Percentiles rank a stretch among this genome's conserved stretches.
phyloP scores from a whole-genome alignment of 2,888 invertebrate species.

The Isotomurus palustris region DNA sequence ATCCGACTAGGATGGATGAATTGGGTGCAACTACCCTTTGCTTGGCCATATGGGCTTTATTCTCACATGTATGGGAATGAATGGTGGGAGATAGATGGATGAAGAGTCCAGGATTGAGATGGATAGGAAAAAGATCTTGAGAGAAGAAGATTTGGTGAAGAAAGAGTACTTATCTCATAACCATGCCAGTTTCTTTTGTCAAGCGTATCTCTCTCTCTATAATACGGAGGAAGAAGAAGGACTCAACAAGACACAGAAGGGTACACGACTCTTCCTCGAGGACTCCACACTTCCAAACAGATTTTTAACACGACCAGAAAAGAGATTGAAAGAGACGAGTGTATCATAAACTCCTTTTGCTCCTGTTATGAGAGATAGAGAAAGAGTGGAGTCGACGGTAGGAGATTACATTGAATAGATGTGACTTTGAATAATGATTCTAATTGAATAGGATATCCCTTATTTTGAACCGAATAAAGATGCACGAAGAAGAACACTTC shows the following conservation, averaged over 20 bases:
- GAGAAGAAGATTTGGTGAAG: conserved; percentile 4
- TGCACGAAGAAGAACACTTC: background rate
- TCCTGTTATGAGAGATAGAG: conserved; percentile 24
- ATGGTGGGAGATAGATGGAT: conserved; percentile 11
- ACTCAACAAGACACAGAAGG: no score
- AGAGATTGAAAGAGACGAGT: conserved; percentile 3
- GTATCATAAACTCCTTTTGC: background rate
- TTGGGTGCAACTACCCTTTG: background rate
- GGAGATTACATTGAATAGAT: conserved; percentile 32
- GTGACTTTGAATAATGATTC: conserved; percentile 36
- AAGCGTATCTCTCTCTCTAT: no score
- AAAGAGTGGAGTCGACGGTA: conserved; percentile 8
- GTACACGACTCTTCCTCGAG: no score
- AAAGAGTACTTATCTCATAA: no score
- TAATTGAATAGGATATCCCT: conserved; percentile 35
- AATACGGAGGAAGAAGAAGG: no score
- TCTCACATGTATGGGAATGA: background rate
- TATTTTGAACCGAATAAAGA: conserved; percentile 17
- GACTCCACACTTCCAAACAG: no score
- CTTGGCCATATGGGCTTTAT: background rate
- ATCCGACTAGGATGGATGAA: background rate
- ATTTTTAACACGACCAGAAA: no score
- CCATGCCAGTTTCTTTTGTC: no score
- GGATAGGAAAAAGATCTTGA: background rate
- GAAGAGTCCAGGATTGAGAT: conserved; percentile 6